phyloP scores from a whole-genome alignment of 2,888 invertebrate species.

The Sepioteuthis lessoniana region DNA sequence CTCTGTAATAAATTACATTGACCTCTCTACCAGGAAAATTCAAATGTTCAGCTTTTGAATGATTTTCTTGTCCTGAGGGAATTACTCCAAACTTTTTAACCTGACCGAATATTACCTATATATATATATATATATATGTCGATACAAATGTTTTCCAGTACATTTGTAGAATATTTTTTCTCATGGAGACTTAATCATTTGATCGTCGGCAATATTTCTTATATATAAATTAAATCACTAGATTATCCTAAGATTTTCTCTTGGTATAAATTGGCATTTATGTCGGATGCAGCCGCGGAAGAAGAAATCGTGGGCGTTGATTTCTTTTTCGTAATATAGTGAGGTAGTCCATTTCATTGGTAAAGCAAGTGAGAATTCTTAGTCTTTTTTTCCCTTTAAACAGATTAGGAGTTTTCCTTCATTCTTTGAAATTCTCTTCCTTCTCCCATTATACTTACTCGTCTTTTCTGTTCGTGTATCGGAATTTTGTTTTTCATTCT shows the following conservation, averaged over 20 bases:
- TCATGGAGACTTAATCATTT: not conserved
- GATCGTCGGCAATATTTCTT: not conserved
- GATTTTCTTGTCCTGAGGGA: no score
- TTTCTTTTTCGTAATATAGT: not conserved
- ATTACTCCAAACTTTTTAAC: no score
- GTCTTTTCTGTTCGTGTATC: not conserved
- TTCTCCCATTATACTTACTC: not conserved
- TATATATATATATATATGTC: no score
- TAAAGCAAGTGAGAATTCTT: not conserved
- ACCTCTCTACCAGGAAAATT: no score
- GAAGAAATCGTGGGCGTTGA: not conserved
- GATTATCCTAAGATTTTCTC: not conserved
- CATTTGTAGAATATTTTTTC: no score
- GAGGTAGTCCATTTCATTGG: not conserved
- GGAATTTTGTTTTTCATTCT: not conserved
- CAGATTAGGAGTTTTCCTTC: not conserved
- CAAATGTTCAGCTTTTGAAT: no score
- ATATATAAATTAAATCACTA: not conserved
- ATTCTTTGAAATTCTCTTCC: not conserved
- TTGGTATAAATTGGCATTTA: not conserved
- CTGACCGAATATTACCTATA: no score
- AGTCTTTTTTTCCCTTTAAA: not conserved
- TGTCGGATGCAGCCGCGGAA: not conserved
- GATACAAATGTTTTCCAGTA: no score
- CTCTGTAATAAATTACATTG: no score